Conservation (phyloP, 2,797 vertebrate species). For the Carcharodon carcharias region DNA sequence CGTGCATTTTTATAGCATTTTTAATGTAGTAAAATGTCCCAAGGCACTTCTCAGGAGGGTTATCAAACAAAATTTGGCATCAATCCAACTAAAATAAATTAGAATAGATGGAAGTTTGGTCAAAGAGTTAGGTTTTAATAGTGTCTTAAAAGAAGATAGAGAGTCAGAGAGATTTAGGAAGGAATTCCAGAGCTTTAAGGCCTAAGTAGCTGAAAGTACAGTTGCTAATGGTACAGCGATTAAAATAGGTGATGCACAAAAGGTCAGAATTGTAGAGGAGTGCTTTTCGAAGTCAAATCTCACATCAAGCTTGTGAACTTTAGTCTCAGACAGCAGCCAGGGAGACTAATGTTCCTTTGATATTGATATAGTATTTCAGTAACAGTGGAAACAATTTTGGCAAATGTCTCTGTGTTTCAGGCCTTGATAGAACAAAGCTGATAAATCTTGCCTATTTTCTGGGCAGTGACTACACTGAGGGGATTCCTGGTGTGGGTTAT, state of each 20-base stretch:
- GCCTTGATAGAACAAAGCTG: constrained; percentile 82
- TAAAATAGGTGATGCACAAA: background rate
- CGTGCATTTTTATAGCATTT: background rate
- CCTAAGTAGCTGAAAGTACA: background rate
- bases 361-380: background rate
- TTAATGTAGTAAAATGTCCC: background rate
- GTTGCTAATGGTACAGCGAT: no score
- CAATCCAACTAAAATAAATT: background rate
- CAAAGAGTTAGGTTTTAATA: background rate
- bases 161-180: background rate
- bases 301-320: background rate
- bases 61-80: background rate
- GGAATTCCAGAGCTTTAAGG: background rate
- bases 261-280: background rate
- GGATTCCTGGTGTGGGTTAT: constrained; percentile 80
- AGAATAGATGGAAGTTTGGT: background rate
- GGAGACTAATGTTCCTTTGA: background rate
- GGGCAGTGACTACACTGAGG: constrained; percentile 95
- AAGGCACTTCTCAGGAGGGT: background rate
- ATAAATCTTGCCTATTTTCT: constrained; percentile 94
- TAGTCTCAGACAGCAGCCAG: background rate
- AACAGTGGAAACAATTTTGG: background rate
- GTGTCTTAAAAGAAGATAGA: background rate
- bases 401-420: constrained; percentile 51
- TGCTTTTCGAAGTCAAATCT: no score